phyloP scores from a whole-genome alignment of 2,797 vertebrate genomes.

The Microcaecilia unicolor region DNA sequence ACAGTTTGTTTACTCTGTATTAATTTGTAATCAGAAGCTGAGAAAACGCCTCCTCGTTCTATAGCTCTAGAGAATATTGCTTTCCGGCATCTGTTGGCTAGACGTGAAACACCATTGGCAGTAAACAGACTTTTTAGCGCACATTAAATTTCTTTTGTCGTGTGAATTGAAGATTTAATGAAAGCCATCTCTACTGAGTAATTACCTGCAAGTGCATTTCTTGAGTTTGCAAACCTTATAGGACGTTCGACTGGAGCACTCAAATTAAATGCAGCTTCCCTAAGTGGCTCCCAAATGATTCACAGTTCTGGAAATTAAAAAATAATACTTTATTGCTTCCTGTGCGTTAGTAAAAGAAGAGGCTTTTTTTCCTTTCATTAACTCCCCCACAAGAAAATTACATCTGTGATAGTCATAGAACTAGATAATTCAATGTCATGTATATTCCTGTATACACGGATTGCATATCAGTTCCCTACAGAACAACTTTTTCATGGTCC shows the following conservation, averaged over 20 bases:
- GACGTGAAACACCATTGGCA: too few species aligned
- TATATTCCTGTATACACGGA: too few species aligned
- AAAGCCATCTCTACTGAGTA: slow-evolving; percentile 16
- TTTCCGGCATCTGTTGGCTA: too few species aligned
- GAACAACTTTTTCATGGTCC: too few species aligned
- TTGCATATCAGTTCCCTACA: too few species aligned
- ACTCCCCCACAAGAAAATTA: slow-evolving; percentile 15
- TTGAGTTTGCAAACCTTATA: slow-evolving; percentile 24
- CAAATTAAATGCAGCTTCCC: slow-evolving; percentile 17
- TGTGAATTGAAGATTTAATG: slow-evolving; percentile 19
- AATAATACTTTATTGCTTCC: slow-evolving; percentile 18
- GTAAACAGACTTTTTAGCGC: too few species aligned
- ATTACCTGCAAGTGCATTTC: slow-evolving; percentile 30
- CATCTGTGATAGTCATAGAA: slow-evolving; percentile 4
- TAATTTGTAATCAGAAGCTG: too few species aligned
- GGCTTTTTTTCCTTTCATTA: slow-evolving; percentile 7
- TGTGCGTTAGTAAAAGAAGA: slow-evolving; percentile 2
- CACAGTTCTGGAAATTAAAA: slow-evolving; percentile 31
- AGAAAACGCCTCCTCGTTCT: too few species aligned
- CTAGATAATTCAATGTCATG: too few species aligned
- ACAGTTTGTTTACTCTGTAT: too few species aligned
- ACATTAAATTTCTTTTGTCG: slow-evolving; percentile 19
- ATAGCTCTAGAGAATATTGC: too few species aligned
- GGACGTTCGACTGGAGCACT: slow-evolving; percentile 18
- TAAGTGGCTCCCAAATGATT: slow-evolving; percentile 17